Base-by-base conservation (phyloP, 2,888 invertebrate genomes). In the Cryptus armator region DNA sequence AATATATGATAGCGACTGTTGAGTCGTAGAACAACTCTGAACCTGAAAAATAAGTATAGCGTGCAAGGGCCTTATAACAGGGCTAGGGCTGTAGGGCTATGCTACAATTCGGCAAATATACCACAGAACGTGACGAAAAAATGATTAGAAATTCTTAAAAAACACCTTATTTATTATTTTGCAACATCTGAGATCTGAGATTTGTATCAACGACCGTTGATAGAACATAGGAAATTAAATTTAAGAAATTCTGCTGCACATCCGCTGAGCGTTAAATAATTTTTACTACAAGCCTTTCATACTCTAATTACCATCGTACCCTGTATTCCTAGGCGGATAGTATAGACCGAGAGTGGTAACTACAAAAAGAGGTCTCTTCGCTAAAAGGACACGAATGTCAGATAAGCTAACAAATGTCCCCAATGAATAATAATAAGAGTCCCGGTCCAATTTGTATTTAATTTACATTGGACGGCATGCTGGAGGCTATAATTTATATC, bases 381-480 rank as follows among this genome's bases (percentile, higher is more conserved):
- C 24, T 79, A 76, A 83, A 83, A 59, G 81, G 77, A 83, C 83
- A 76, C 87, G 87, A 76, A 86, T 88, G 90, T 91, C 91, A 90
- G 91, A 90, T 91, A 91, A 91, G 90, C 90, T 92, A 91, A 92
- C 91, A 92, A 92, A 92, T 92, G 90, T 90, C 90, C 86, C 87
- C 91, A 92, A 91, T 92, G 91, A 92, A 92, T 92, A 92, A 91
- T 91, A 91, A 91, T 91, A 92, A 90, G 91, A 90, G 86, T 82
- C 86, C 81, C 84, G 87, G 89, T 89, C 89, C 91, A 92, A 92
- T 92, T 91, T 91, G 91, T 91, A 91, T 90, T 91, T 89, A 89
- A 90, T 91, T 92, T 91, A 90, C 90, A 92, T 91, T 88, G 88
- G 86, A 81, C 87, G 87, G 90, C 90, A 86, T 89, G 77, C 81